Evolutionary conservation across 2,797 vertebrate genomes (phyloP).

Genomic region (Arnoldichthys spilopterus): DNA sequence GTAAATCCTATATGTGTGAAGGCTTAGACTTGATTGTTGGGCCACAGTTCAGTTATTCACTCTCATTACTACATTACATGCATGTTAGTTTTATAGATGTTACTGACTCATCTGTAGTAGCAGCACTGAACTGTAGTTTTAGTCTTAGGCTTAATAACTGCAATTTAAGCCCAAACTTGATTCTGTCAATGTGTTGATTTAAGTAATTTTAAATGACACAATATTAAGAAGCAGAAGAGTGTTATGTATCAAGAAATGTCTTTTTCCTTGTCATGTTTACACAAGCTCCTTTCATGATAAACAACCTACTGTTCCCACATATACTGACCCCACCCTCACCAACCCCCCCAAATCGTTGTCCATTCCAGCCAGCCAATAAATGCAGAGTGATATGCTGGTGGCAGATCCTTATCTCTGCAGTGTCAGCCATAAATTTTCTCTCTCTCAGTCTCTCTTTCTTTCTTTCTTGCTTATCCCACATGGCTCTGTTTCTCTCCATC

Average conservation of each 20-base stretch:
- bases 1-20: no score
- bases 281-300: background rate
- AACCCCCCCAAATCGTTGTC: background rate
- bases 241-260: background rate
- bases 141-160: background rate
- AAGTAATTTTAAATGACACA: background rate
- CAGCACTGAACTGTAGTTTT: background rate
- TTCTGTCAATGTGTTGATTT: background rate
- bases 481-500: constrained; percentile 69
- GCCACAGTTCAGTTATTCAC: no score
- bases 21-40: no score
- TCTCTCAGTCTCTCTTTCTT: constrained; percentile 24
- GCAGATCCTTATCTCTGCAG: constrained; percentile 27
- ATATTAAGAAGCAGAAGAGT: background rate
- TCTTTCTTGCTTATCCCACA: constrained; percentile 50
- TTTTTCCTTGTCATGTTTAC: background rate
- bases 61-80: background rate
- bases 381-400: constrained; percentile 19
- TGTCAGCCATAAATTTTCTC: constrained; percentile 26
- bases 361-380: constrained; percentile 11
- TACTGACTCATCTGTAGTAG: background rate
- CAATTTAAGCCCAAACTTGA: background rate
- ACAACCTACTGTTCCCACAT: constrained; percentile 15
- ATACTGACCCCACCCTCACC: no score
- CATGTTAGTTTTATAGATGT: background rate